Conservation (phyloP, 2,888 invertebrate species). For the Blera fallax region DNA sequence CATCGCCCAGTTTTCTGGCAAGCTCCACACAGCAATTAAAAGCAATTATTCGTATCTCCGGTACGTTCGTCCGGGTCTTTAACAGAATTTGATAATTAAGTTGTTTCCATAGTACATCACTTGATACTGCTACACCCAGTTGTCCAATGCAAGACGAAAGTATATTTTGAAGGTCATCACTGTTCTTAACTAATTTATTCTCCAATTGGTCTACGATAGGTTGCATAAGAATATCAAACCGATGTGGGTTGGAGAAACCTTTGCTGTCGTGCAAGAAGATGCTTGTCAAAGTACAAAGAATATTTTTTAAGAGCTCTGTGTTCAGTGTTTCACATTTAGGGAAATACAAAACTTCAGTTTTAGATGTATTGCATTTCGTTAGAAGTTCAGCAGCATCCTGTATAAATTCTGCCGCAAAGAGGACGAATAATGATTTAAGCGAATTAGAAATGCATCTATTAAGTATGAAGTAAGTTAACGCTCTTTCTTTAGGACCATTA, state of each 20-base stretch:
- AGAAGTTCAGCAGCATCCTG: conserved; percentile 90
- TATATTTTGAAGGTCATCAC: conserved; percentile 83
- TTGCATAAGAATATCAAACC: conserved; percentile 92
- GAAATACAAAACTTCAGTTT: conserved; percentile 82
- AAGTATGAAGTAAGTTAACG: conserved; percentile 88
- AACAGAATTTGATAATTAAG: conserved; percentile 94
- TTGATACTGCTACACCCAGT: conserved; percentile 90
- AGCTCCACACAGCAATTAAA: conserved; percentile 89
- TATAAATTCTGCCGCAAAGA: conserved; percentile 94
- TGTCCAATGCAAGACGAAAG: conserved; percentile 92
- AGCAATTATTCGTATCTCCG: conserved; percentile 88
- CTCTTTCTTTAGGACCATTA: conserved; percentile 81
- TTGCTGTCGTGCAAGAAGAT: conserved; percentile 93
- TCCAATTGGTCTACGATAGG: conserved; percentile 95
- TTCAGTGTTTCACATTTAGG: conserved; percentile 81
- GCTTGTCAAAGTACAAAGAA: conserved; percentile 88
- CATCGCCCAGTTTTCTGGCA: conserved; percentile 92
- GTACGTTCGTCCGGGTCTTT: conserved; percentile 90
- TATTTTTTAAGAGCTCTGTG: conserved; percentile 83
- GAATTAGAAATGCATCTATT: conserved; percentile 90
- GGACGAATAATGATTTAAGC: conserved; percentile 92
- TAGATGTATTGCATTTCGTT: conserved; percentile 86
- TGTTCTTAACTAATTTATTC: conserved; percentile 85
- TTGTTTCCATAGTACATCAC: conserved; percentile 94
- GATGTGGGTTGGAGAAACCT: conserved; percentile 91